A percentile compares a stretch with the other conserved stretches of the same genome.
phyloP scores from a whole-genome alignment of 1,140 invertebrate genomes.

The Whitmania pigra region DNA sequence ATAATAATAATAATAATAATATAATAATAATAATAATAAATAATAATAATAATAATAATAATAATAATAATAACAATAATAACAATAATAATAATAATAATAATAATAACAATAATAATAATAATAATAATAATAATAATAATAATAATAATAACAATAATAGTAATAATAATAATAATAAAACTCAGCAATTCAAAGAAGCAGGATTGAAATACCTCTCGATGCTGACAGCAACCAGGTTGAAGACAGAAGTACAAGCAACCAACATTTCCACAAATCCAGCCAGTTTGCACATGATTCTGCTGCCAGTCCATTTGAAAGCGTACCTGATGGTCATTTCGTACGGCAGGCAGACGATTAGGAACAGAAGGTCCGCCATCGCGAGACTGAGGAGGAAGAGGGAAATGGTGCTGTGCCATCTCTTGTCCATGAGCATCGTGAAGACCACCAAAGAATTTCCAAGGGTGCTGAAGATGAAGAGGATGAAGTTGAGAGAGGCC shows the following conservation, averaged over 20 bases:
- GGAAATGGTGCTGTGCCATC: conserved; percentile 77
- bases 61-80: no score
- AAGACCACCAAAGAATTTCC: conserved; percentile 75
- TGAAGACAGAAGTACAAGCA: conserved; percentile 38
- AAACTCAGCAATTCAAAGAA: no score
- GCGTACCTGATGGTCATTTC: conserved; percentile 76
- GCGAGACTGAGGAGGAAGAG: conserved; percentile 84
- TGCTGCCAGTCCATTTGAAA: conserved; percentile 60
- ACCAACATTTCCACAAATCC: conserved; percentile 38
- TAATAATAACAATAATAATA: no score
- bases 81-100: no score
- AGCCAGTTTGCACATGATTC: conserved; percentile 46
- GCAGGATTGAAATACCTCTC: conserved; percentile 34
- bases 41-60: no score
- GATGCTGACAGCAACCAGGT: conserved; percentile 39
- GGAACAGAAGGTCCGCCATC: conserved; percentile 74
- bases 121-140: no score
- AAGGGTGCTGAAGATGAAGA: conserved; percentile 62
- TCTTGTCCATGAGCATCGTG: conserved; percentile 67
- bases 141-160: no score
- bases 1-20: no score
- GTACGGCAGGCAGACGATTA: conserved; percentile 74
- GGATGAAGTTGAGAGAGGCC: conserved; percentile 52
- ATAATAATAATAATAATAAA: no score
- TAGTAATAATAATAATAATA: no score